Base-by-base conservation (phyloP, 2,113 vertebrate species). In the Pachycephala philippinensis region DNA sequence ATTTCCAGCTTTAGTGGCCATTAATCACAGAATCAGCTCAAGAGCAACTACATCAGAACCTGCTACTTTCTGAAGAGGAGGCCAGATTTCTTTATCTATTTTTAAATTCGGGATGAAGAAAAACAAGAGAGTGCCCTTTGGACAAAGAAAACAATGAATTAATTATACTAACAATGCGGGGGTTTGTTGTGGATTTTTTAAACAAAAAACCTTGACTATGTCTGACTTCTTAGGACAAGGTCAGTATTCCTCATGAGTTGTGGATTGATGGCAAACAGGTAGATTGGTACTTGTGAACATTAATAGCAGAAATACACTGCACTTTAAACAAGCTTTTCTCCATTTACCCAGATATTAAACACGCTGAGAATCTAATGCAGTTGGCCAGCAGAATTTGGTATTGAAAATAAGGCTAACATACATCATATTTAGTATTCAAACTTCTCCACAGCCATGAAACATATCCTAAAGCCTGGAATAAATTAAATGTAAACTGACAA, bases 401-500 rank as follows among this genome's bases (percentile, higher is more conserved):
- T 20, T 40, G 27, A 88, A 96, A 76, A 68, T 69, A 84, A 53
- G 37, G 44, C 71, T 69, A 86, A 39, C 61, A 72, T 87, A 71
- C 44, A 91, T 77, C 79, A 78, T 68, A 82, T 61, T 85, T 92
- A 89, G 54, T 39, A 35, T 77, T 92, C 77, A 72, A 93, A 94
- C 81, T 74, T 89, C 68, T 87, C 60, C 42, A 72, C 60, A 84
- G 76, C 52, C 74, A 68, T 18, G 24, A 89, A 94, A 89, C 35
- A 52, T 74, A 82, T 63, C 69, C 79, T 82, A 81, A 90, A 84
- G 89, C 45, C 79, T 82, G 65, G 61, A 96, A 94, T 84, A 93
- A 94, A 92, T 92, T 89, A 83, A 97, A 93, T 47, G 56, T 79
- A 92, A 96, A 82, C 71, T 94, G 84, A 89, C 95, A 93, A 81